A percentile compares a stretch with the other conserved stretches of the same genome.
These are phyloP conservation scores for Euclidia mi DNA, from an alignment of 2,888 invertebrate species.

Conservation along the genomic window DNA sequence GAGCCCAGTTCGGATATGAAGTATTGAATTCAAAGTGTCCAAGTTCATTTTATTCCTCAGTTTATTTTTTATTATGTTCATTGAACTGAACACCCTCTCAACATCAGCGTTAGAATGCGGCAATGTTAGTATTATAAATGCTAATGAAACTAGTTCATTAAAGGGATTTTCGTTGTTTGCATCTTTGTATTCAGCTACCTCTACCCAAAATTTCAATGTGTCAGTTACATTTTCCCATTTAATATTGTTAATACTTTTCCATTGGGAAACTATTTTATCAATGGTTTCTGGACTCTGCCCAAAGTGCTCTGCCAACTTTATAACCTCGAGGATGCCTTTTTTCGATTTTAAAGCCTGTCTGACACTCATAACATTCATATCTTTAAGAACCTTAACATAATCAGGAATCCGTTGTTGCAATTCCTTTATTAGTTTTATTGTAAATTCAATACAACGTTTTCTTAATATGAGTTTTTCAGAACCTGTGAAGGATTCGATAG, in stretches of 20 bases:
- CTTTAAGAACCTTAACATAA: constrained; percentile 12
- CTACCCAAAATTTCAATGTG: constrained; percentile 45
- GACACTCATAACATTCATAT: constrained; percentile 14
- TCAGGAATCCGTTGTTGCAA: constrained; percentile 26
- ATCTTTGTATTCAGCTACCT: constrained; percentile 44
- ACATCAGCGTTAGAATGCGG: constrained; percentile 51
- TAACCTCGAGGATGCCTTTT: constrained; percentile 6
- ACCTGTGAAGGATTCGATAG: background rate
- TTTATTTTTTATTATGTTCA: constrained; percentile 49
- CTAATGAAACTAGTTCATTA: constrained; percentile 31
- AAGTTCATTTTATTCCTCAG: constrained; percentile 31
- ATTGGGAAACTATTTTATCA: constrained; percentile 15
- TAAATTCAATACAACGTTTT: constrained; percentile 12
- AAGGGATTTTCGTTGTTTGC: constrained; percentile 30
- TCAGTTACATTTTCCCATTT: constrained; percentile 2
- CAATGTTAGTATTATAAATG: constrained; percentile 30
- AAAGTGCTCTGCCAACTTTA: constrained; percentile 18
- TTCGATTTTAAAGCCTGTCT: constrained; percentile 10
- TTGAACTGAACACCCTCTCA: constrained; percentile 43
- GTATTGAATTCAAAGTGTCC: background rate
- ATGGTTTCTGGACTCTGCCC: constrained; percentile 9
- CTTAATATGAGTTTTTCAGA: background rate
- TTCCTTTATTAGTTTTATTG: constrained; percentile 25
- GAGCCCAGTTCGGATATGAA: too few relatives aligned
- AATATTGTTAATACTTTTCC: background rate